Percentiles rank a stretch among this genome's conserved stretches.
Evolutionary conservation across 2,888 invertebrate species (phyloP).

Genomic region (Drosophila nigritarsus): DNA sequence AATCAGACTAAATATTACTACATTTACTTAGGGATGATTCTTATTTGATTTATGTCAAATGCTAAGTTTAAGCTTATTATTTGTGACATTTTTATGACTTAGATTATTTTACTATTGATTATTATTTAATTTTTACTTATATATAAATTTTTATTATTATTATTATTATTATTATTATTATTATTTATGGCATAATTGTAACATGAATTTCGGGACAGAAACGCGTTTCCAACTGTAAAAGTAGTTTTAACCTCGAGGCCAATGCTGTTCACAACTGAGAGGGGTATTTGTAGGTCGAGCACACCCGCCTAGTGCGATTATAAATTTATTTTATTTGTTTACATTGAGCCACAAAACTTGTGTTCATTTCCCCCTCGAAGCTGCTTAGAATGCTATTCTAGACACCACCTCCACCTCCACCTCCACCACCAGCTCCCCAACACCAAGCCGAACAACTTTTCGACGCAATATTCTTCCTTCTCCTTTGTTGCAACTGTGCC

Average conservation of each 20-base stretch:
- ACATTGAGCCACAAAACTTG: neutral
- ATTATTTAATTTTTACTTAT: too few relatives aligned
- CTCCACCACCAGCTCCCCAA: neutral
- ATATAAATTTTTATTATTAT: too few relatives aligned
- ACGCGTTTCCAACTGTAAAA: neutral
- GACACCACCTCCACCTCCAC: neutral
- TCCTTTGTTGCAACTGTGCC: constrained; percentile 31
- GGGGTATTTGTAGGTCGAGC: neutral
- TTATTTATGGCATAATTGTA: neutral
- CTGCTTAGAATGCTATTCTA: neutral
- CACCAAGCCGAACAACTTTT: neutral
- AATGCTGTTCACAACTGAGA: neutral
- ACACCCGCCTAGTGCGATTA: neutral
- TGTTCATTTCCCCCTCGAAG: neutral
- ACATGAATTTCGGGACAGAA: neutral
- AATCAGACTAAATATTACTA: too few relatives aligned
- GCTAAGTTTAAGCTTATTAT: neutral
- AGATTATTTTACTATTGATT: neutral
- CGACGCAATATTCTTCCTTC: neutral
- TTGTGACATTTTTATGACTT: neutral
- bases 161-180: too few relatives aligned
- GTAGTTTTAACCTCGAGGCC: neutral
- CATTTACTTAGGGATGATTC: neutral
- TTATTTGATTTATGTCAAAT: neutral
- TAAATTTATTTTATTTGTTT: constrained; percentile 28